A percentile compares a stretch with the other conserved stretches of the same genome.
Evolutionary conservation across 2,113 vertebrate species (phyloP).

Genomic region (Calypte anna): DNA sequence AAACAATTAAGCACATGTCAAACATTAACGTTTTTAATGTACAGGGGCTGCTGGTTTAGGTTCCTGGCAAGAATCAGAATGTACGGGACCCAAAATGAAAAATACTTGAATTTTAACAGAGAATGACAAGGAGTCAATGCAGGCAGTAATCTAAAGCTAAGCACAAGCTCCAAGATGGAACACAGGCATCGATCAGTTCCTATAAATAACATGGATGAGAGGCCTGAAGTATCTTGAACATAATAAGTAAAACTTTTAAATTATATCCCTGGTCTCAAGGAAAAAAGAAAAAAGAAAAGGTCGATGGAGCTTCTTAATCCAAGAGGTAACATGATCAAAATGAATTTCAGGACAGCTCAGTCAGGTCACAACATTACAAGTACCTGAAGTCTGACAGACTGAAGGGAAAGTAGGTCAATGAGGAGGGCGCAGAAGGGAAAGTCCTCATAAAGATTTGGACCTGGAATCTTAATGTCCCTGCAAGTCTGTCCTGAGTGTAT

Average conservation of each 20-base stretch:
- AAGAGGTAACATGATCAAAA: constrained; percentile 32
- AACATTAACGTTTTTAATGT: neutral
- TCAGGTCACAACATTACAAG: neutral
- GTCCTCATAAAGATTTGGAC: neutral
- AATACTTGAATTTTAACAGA: neutral
- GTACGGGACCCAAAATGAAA: neutral
- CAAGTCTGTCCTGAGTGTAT: neutral
- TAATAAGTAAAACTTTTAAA: constrained; percentile 28
- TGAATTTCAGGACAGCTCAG: constrained; percentile 23
- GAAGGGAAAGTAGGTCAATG: neutral
- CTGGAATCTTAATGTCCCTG: neutral
- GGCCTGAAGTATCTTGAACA: neutral
- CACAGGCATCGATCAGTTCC: constrained; percentile 32
- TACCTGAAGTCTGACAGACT: neutral
- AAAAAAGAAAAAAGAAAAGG: neutral
- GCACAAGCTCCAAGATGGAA: neutral
- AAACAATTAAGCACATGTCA: neutral
- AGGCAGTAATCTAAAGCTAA: constrained; percentile 31
- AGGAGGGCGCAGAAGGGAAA: neutral
- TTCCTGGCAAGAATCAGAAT: neutral
- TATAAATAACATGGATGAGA: constrained; percentile 47
- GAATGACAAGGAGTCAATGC: neutral
- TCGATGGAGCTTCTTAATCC: constrained; percentile 37
- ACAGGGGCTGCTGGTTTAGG: neutral
- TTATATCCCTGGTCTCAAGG: neutral